Conservation (phyloP, 2,888 invertebrate species). For the Meteorus colon region DNA sequence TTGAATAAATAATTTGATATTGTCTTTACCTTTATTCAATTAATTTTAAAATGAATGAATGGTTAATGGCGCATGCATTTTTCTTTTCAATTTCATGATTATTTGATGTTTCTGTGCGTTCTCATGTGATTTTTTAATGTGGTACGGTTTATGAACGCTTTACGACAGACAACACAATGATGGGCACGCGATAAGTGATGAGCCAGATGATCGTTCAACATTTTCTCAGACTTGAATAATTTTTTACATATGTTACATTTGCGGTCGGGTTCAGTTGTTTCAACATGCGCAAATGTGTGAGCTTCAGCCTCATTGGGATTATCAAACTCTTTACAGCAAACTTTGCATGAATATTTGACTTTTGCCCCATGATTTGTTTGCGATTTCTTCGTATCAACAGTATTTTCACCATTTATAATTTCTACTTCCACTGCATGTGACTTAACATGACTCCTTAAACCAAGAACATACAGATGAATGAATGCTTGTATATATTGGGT, state of each 20-base stretch:
- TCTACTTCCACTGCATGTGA: slow-evolving; percentile 39
- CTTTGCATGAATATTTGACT: slow-evolving; percentile 62
- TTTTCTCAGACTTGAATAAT: slow-evolving; percentile 51
- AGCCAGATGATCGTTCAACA: slow-evolving; percentile 59
- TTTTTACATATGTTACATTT: slow-evolving; percentile 63
- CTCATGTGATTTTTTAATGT: slow-evolving; percentile 62
- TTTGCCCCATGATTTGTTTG: slow-evolving; percentile 11
- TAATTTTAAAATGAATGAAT: slow-evolving; percentile 18
- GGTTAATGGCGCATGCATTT: background rate
- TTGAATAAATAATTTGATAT: slow-evolving; percentile 8
- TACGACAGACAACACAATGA: slow-evolving; percentile 61
- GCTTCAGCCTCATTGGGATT: slow-evolving; percentile 63
- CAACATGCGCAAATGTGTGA: slow-evolving; percentile 63
- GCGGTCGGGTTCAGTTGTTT: slow-evolving; percentile 51
- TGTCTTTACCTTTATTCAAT: slow-evolving; percentile 3
- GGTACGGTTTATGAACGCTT: slow-evolving; percentile 63
- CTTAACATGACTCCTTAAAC: slow-evolving; percentile 11
- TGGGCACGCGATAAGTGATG: slow-evolving; percentile 60
- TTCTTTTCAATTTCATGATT: background rate
- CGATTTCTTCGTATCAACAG: background rate
- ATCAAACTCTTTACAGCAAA: slow-evolving; percentile 62
- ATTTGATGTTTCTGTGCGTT: slow-evolving; percentile 52
- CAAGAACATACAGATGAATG: background rate
- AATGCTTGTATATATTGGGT: background rate
- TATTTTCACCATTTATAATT: background rate